Percentiles rank a stretch among this genome's conserved stretches.
Conservation (phyloP, 2,888 invertebrate species). For the Ectobius pallidus region DNA sequence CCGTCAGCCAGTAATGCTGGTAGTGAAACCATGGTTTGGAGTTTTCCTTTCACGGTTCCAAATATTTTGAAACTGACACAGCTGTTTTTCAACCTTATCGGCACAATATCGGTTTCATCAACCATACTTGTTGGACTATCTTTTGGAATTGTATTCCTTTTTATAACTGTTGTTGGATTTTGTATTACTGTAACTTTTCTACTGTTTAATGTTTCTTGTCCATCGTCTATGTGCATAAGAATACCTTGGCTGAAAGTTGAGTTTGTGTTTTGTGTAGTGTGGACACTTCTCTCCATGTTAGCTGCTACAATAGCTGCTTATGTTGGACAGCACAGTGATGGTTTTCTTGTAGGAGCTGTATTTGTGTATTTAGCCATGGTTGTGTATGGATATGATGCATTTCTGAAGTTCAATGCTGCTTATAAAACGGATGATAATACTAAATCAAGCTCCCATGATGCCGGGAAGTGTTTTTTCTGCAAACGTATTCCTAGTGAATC, state of each 20-base stretch:
- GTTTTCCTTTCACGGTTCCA: background rate
- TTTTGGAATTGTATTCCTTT: background rate
- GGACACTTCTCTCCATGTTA: background rate
- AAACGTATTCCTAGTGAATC: too few species aligned
- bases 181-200: background rate
- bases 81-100: background rate
- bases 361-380: background rate
- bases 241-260: background rate
- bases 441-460: too few species aligned
- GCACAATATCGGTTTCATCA: background rate
- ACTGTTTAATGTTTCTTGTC: too few species aligned
- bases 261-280: background rate
- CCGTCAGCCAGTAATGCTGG: too few species aligned
- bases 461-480: too few species aligned
- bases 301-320: background rate
- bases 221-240: background rate
- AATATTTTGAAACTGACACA: background rate
- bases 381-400: constrained; percentile 18
- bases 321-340: background rate
- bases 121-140: background rate
- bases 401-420: background rate
- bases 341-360: background rate
- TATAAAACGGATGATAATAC: too few species aligned
- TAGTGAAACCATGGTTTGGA: too few species aligned
- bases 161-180: background rate